phyloP scores from a whole-genome alignment of 1,140 invertebrate species.

The Tribolium castaneum region DNA sequence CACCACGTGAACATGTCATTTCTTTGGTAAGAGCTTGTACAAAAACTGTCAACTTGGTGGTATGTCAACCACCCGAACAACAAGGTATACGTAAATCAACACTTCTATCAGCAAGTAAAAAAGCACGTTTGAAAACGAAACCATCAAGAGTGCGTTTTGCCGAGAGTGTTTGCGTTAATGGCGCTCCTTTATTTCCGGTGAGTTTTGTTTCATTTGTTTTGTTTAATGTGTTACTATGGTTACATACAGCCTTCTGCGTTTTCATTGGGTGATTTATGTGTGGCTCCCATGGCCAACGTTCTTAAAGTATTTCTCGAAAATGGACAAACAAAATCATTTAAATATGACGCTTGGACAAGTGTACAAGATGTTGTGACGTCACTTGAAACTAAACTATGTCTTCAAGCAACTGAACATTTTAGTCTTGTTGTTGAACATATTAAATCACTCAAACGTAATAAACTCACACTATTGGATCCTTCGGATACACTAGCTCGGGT shows the following conservation, averaged over 20 bases:
- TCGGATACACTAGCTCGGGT: slow-evolving; percentile 87
- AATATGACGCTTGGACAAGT: slow-evolving; percentile 90
- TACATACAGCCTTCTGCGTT: slow-evolving; percentile 74
- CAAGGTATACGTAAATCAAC: slow-evolving; percentile 82
- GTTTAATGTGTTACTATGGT: too few relatives aligned
- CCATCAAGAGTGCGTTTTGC: slow-evolving; percentile 90
- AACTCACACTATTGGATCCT: slow-evolving; percentile 85
- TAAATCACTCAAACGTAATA: slow-evolving; percentile 85
- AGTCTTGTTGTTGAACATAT: slow-evolving; percentile 91
- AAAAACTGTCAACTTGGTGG: slow-evolving; percentile 78
- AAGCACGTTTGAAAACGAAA: slow-evolving; percentile 81
- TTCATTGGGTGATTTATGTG: slow-evolving; percentile 80
- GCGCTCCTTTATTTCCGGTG: slow-evolving; percentile 80
- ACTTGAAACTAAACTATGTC: slow-evolving; percentile 86
- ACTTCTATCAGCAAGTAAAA: slow-evolving; percentile 86
- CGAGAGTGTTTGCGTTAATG: slow-evolving; percentile 89
- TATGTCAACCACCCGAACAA: slow-evolving; percentile 82
- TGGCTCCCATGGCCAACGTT: slow-evolving; percentile 92
- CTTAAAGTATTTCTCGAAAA: slow-evolving; percentile 94
- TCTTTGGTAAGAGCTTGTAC: slow-evolving; percentile 85
- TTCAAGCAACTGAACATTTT: slow-evolving; percentile 85
- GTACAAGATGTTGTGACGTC: slow-evolving; percentile 89
- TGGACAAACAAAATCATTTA: slow-evolving; percentile 96
- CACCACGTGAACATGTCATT: slow-evolving; percentile 90
- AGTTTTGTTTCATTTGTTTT: slow-evolving; percentile 45